Evolutionary conservation across 1,140 invertebrate genomes (phyloP), one percentile per base, ranked within the genome.

Genomic region (Magallana ariakensis): DNA sequence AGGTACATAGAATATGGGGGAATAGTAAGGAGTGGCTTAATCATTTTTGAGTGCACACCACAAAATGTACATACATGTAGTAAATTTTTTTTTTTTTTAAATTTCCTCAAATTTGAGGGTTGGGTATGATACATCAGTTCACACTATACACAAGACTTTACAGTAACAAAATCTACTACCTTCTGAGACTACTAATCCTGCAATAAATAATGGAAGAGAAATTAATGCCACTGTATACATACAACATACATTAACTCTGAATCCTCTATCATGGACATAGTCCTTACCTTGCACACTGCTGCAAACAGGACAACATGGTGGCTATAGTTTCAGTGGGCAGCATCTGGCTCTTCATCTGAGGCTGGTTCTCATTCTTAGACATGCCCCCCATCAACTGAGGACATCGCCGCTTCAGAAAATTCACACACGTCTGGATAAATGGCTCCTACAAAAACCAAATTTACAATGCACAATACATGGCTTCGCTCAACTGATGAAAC

Each of bases 271-370:
- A 2, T 4, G 5, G 7, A 46, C 33, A 5, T 56, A 22, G 86
- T 11, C 86, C 94, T 93, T 94, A 97, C 96, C 95, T 95, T 86
- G 95, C 95, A 93, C 96, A 97, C 22, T 95, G 95, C 95, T 99
- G 97, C 8, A 99, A 94, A 94, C 97, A 98, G 33, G 96, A 95
- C 7, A 99, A 94, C 94, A 99, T 98, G 0, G 97, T 98, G 8
- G 96, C 96, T 0, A 99, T 95, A 0, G 98, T 98, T 94, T 99
- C 98, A 75, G 97, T 96, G 9, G 98, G 97, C 58, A 99, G 93
- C 91, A 97, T 97, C 85, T 94, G n/a, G 96, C 97, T 66, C 96
- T 97, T 95, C 6, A 89, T 87, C 84, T 92, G 92, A 55, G 90
- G 90, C 19, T 96, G 92, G 57, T 94, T 94, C 66, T 96, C 95